Conservation (phyloP, 1,140 invertebrate species). For the Chironomus striatipennis region DNA sequence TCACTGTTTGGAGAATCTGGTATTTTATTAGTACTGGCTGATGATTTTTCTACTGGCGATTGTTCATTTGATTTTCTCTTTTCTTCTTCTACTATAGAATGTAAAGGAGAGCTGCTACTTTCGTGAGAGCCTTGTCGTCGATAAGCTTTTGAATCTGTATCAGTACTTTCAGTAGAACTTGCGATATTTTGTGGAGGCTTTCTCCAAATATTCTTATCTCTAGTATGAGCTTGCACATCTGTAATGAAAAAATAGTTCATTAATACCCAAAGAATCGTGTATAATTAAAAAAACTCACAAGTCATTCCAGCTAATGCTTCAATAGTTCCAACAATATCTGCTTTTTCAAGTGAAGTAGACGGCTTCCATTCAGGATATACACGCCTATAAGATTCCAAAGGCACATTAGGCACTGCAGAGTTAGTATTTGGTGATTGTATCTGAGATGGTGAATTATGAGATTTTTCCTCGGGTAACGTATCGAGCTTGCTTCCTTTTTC, state of each 20-base stretch:
- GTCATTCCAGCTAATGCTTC: constrained; percentile 72
- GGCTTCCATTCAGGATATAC: constrained; percentile 72
- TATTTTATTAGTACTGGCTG: not conserved
- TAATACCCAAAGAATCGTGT: not conserved
- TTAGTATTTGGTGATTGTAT: constrained; percentile 24
- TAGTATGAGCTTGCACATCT: constrained; percentile 63
- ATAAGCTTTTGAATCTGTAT: constrained; percentile 29
- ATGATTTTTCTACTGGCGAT: constrained; percentile 40
- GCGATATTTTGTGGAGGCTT: constrained; percentile 60
- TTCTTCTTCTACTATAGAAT: constrained; percentile 48
- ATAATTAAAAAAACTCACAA: not conserved
- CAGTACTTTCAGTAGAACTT: constrained; percentile 51
- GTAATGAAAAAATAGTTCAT: constrained; percentile 32
- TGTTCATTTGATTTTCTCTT: constrained; percentile 40
- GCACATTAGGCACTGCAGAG: too few relatives aligned
- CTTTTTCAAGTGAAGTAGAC: constrained; percentile 62
- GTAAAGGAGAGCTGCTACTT: constrained; percentile 34
- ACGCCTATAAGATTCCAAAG: constrained; percentile 47
- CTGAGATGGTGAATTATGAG: constrained; percentile 29
- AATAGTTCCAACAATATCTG: constrained; percentile 73
- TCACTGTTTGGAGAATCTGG: not conserved
- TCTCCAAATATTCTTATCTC: constrained; percentile 68
- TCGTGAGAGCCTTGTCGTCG: constrained; percentile 41
- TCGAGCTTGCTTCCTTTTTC: constrained; percentile 60
- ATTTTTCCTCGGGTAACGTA: constrained; percentile 55